phyloP scores from a whole-genome alignment of 1,140 invertebrate genomes.

The Subanguina moxae region DNA sequence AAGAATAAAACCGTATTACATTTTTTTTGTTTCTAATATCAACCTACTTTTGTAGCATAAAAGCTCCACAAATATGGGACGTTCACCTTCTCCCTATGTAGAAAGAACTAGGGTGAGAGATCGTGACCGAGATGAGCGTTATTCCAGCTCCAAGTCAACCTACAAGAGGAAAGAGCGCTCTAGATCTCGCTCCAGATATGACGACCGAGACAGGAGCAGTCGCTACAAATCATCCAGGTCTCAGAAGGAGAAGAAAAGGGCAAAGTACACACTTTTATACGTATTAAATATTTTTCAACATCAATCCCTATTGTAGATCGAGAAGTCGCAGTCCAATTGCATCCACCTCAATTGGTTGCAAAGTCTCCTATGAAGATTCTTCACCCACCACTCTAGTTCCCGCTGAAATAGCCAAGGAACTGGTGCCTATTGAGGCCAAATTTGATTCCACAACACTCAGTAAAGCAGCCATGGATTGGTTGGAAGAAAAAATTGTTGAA shows the following conservation, averaged over 20 bases:
- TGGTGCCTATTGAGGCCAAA: slow-evolving; percentile 4
- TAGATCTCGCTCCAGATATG: slow-evolving; percentile 8
- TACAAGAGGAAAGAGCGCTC: slow-evolving; percentile 8
- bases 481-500: slow-evolving; percentile 42
- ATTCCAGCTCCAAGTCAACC: neutral
- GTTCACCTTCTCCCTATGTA: neutral
- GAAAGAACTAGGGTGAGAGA: neutral
- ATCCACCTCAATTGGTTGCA: neutral
- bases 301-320: neutral
- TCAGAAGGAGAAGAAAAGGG: slow-evolving; percentile 8
- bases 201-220: slow-evolving; percentile 13
- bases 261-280: neutral
- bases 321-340: neutral
- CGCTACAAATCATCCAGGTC: slow-evolving; percentile 12
- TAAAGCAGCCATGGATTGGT: slow-evolving; percentile 39
- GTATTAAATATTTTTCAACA: slow-evolving; percentile 5
- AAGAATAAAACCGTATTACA: too few species aligned
- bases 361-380: neutral
- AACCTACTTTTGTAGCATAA: too few species aligned
- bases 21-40: too few species aligned
- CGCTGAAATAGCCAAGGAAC: slow-evolving; percentile 16
- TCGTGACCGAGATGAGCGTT: neutral
- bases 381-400: neutral
- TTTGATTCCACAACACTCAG: slow-evolving; percentile 26
- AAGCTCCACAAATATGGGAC: neutral